Evolutionary conservation across 2,888 invertebrate genomes (phyloP).

Genomic region (Meiosimyza platycephala): DNA sequence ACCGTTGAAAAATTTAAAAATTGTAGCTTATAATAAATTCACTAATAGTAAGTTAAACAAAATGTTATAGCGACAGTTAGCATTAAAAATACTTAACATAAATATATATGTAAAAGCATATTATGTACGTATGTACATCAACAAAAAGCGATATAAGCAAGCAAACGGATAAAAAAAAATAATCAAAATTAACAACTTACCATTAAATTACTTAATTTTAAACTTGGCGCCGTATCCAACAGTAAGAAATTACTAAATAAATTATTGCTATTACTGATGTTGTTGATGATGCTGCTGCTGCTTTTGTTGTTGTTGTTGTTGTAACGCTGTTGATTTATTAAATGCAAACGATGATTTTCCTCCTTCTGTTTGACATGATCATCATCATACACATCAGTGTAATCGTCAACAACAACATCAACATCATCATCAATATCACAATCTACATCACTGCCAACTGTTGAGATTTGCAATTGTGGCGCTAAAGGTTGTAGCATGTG

Average conservation of each 20-base stretch:
- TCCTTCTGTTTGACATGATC: constrained; percentile 30
- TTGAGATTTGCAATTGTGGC: constrained; percentile 36
- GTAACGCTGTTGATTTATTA: constrained; percentile 10
- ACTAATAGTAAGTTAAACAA: too few relatives aligned
- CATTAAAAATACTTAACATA: too few relatives aligned
- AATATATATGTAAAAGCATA: too few relatives aligned
- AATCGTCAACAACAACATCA: constrained; percentile 28
- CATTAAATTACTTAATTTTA: constrained; percentile 67
- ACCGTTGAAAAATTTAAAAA: too few relatives aligned
- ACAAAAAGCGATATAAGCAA: not conserved
- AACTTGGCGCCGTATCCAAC: constrained; percentile 64
- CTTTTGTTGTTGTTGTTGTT: constrained; percentile 38
- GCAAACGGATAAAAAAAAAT: not conserved
- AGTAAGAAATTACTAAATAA: constrained; percentile 54
- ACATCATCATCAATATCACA: constrained; percentile 29
- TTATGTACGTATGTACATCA: too few relatives aligned
- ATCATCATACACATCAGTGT: constrained; percentile 46
- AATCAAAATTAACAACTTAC: constrained; percentile 54
- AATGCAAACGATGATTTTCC: constrained; percentile 25
- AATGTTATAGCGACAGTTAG: too few relatives aligned
- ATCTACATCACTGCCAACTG: constrained; percentile 44
- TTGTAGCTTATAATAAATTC: too few relatives aligned
- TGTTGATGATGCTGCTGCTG: constrained; percentile 41
- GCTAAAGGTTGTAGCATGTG: constrained; percentile 37
- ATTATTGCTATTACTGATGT: constrained; percentile 43